Base-by-base conservation (phyloP, 1,140 invertebrate species). In the Lycorma delicatula region DNA sequence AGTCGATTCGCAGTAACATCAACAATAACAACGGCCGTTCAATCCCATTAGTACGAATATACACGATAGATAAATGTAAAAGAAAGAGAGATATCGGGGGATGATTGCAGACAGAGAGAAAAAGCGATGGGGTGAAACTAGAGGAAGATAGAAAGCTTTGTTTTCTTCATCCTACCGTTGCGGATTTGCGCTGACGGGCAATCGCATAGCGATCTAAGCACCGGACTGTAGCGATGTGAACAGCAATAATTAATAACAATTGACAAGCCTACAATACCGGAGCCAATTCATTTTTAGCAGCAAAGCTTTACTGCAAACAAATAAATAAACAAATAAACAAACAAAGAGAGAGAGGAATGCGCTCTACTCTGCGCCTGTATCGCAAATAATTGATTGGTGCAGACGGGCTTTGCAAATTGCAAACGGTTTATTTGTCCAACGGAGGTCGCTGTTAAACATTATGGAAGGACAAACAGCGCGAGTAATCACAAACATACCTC, bases 401-500 rank as follows among this genome's bases (percentile, higher is more conserved):
- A 41, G 38, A 41, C 38, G 38, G 38, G 38, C 38, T 41, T 41
- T 41, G 38, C 38, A 41, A 41, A 41, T 41, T 41, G 38, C 38
- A 41, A 41, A 41, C 38, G 38, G 38, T 41, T 41, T 41, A 41
- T 41, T 41, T 41, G 38, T 41, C 20, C n/a, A 41, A 20, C 38
- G 20, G 38, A 41, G 38, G 38, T 41, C 38, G 38, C 38, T 41
- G 38, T 41, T 41, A 41, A 41, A 41, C 38, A 41, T 41, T 41
- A 41, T 41, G 38, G n/a, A 20, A n/a, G 38, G n/a, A 12, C 38
- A 41, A 41, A 41, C 38, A 41, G 38, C 38, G 38, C 38, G 38
- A 41, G 38, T 41, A 41, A 41, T 41, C 38, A 41, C 38, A 41
- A 41, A 41, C 38, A 41, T 41, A n/a, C n/a, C 38, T n/a, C n/a